These are phyloP conservation scores for Phaethon lepturus DNA, from an alignment of 2,113 vertebrate species.

Conservation along the genomic window DNA sequence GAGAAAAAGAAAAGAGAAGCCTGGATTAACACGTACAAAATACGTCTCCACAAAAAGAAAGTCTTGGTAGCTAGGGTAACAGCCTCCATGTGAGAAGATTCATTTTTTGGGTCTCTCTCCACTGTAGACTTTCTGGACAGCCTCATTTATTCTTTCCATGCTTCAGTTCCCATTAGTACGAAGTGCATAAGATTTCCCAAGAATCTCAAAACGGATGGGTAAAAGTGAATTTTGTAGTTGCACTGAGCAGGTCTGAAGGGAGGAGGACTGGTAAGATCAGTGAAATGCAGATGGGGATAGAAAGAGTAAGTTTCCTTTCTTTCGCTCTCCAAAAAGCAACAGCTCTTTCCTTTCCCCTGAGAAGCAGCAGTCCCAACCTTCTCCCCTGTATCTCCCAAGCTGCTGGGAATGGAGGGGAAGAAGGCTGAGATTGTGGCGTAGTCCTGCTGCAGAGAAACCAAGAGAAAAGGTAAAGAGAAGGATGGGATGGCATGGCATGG, in stretches of 20 bases:
- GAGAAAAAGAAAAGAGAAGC: background rate
- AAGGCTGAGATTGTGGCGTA: rapidly evolving
- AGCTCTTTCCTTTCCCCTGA: background rate
- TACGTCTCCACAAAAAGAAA: background rate
- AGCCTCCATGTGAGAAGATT: background rate
- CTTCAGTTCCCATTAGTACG: background rate
- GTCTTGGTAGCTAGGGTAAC: background rate
- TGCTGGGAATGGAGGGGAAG: background rate
- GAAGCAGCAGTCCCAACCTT: background rate
- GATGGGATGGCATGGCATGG: background rate
- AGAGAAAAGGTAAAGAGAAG: background rate
- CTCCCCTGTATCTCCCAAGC: background rate
- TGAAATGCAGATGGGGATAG: background rate
- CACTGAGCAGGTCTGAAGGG: background rate
- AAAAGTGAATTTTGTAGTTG: background rate
- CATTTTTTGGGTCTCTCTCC: background rate
- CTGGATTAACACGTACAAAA: background rate
- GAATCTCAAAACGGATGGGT: background rate
- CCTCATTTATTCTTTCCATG: background rate
- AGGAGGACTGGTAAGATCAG: background rate
- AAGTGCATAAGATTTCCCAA: background rate
- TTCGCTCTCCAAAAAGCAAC: background rate
- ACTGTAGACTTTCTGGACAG: background rate
- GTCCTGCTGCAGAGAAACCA: background rate
- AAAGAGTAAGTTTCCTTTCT: background rate